phyloP scores from a whole-genome alignment of 2,888 invertebrate genomes.

The Latheticus oryzae region DNA sequence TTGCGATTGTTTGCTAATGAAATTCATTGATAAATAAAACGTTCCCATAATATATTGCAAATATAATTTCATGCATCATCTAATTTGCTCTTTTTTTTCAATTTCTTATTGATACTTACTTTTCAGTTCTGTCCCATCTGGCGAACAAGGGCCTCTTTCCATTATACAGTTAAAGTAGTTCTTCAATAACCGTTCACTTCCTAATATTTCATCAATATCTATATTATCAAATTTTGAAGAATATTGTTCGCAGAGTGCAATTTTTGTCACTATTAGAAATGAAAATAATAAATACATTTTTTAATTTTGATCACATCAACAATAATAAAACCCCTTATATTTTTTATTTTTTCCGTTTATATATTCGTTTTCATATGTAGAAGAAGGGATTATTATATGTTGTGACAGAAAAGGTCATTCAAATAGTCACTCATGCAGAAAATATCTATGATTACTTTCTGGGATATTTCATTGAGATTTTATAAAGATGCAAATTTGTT shows the following conservation, averaged over 20 bases:
- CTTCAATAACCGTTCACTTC: constrained; percentile 72
- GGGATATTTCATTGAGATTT: too few relatives aligned
- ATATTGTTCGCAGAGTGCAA: constrained; percentile 60
- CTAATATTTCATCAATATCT: constrained; percentile 73
- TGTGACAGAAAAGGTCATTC: constrained; percentile 14
- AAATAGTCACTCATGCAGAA: constrained; percentile 16
- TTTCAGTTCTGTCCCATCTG: constrained; percentile 72
- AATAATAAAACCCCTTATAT: background rate
- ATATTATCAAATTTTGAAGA: constrained; percentile 76
- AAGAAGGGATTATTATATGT: constrained; percentile 23
- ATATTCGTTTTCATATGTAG: background rate
- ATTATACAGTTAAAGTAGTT: constrained; percentile 76
- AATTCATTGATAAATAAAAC: too few relatives aligned
- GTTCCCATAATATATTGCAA: too few relatives aligned
- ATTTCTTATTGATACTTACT: constrained; percentile 55
- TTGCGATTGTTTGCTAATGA: background rate
- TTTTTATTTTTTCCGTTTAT: background rate
- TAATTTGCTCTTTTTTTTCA: background rate
- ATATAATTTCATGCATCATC: too few relatives aligned
- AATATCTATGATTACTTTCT: constrained; percentile 26
- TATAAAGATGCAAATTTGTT: too few relatives aligned
- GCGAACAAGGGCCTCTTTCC: constrained; percentile 72
- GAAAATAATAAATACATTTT: constrained; percentile 10
- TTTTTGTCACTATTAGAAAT: constrained; percentile 4
- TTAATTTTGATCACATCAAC: background rate